A percentile compares a stretch with the other conserved stretches of the same genome.
These are phyloP conservation scores for Acanthurus lineatus DNA, from an alignment of 2,797 vertebrate species.

Conservation along the genomic window DNA sequence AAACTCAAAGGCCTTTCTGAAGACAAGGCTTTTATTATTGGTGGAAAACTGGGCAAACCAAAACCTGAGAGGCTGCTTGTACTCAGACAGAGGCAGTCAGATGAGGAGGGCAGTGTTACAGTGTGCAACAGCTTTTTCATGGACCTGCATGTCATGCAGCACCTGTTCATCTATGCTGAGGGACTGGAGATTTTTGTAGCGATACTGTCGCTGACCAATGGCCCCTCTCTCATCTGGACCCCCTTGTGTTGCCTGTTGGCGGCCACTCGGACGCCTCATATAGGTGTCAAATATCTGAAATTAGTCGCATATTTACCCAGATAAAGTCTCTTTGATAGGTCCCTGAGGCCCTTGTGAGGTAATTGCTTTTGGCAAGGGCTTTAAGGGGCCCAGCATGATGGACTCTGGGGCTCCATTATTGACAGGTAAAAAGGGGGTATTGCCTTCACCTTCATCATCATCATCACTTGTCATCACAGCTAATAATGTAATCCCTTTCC, in stretches of 20 bases:
- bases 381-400: constrained; percentile 50
- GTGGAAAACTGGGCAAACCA: constrained; percentile 1
- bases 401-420: constrained; percentile 46
- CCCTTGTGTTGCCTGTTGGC: constrained; percentile 29
- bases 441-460: constrained; percentile 40
- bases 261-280: constrained; percentile 62
- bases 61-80: background rate
- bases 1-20: constrained; percentile 13
- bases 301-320: constrained; percentile 80
- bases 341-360: constrained; percentile 46
- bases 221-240: constrained; percentile 53
- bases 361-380: constrained; percentile 43
- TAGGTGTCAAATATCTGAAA: constrained; percentile 83
- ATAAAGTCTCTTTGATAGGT: constrained; percentile 78
- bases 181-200: constrained; percentile 69
- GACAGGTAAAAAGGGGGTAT: constrained; percentile 63
- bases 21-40: constrained; percentile 37
- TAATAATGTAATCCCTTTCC: constrained; percentile 78
- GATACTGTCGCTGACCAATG: constrained; percentile 66
- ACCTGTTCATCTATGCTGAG: constrained; percentile 83
- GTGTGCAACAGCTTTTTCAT: constrained; percentile 53
- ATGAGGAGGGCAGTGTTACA: constrained; percentile 14
- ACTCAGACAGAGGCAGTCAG: background rate
- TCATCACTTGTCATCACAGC: constrained; percentile 78
- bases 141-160: constrained; percentile 77